Base-by-base conservation (phyloP, 2,888 invertebrate genomes). In the Protophormia terraenovae region DNA sequence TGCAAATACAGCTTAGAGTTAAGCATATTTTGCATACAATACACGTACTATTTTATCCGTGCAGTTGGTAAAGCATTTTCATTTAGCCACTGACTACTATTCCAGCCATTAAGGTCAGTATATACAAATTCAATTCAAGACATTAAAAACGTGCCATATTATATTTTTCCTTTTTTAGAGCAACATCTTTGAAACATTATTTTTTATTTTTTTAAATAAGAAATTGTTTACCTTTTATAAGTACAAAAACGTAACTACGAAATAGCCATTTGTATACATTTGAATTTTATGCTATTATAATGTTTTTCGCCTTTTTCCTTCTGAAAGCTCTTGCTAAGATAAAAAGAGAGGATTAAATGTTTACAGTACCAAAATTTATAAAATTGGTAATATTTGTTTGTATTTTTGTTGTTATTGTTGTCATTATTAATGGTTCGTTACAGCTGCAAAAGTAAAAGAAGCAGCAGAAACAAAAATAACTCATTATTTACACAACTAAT, bases 401-500 rank as follows among this genome's bases (percentile, higher is more conserved):
- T 29, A 12, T 19, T 27, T 16, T 47, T 58, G n/a, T 47, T 71
- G 19, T 27, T 50, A 24, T 62, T 60, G 35, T 8, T 62, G n/a
- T 38, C 50, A 64, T 64, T 64, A 35, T 32, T 53, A 47, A 62
- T 50, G 32, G 53, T 45, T 79, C 71, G 79, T 72, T 72, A 64
- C 19, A 27, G 55, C 27, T 35, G 19, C n/a, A n/a, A n/a, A n/a
- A n/a, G n/a, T n/a, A n/a, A n/a, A 10, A 67, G 2, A 12, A 67
- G 16, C 22, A 45, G 10, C 4, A 6, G 41, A 12, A n/a, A n/a
- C 7, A 41, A 38, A 29, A 64, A 35, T 62, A 71, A 19, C 79
- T 55, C 64, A 72, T 80, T 80, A 80, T 64, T 72, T 79, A 55
- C 45, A 45, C 55, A 72, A 72, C 45, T 72, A 45, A 79, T 80